Evolutionary conservation across 2,113 vertebrate genomes (phyloP).

Genomic region (Bubo scandiacus): DNA sequence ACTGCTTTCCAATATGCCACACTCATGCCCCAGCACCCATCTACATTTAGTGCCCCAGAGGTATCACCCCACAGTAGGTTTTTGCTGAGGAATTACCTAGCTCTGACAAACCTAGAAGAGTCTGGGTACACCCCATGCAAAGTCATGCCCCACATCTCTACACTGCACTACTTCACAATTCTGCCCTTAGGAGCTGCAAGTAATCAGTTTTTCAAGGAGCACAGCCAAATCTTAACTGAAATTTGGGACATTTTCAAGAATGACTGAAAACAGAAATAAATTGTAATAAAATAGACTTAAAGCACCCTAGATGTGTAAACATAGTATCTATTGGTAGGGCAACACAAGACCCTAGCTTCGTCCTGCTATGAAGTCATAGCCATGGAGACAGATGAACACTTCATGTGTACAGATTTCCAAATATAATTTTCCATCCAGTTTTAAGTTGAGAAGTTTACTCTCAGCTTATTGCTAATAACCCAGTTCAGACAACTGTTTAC

Average conservation of each 20-base stretch:
- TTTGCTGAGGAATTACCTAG: not conserved
- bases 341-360: not conserved
- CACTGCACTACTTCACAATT: not conserved
- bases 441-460: not conserved
- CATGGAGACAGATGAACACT: not conserved
- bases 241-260: not conserved
- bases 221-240: not conserved
- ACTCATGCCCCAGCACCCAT: not conserved
- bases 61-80: accelerated
- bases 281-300: not conserved
- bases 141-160: not conserved
- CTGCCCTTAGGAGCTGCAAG: not conserved
- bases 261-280: not conserved
- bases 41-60: not conserved
- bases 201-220: not conserved
- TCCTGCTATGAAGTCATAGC: not conserved
- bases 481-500: not conserved
- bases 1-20: too few relatives aligned
- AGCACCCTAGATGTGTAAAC: not conserved
- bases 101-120: not conserved
- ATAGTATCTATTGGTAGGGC: not conserved
- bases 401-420: not conserved
- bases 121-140: not conserved
- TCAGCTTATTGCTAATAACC: not conserved
- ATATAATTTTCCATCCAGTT: not conserved